phyloP scores from a whole-genome alignment of 2,113 vertebrate species.

The Bettongia penicillata region DNA sequence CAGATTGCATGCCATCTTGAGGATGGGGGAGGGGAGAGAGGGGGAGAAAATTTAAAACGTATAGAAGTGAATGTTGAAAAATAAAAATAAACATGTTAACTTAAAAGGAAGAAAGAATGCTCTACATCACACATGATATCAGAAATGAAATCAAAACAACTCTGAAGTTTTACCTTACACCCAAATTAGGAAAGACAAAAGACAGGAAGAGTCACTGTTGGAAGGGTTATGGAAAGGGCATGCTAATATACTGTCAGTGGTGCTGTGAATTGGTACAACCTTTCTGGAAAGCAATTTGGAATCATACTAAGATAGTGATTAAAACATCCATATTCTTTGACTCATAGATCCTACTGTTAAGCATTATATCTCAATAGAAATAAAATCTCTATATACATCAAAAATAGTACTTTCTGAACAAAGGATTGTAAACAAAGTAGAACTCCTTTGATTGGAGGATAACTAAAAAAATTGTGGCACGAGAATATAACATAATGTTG shows the following conservation, averaged over 20 bases:
- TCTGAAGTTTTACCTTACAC: not conserved
- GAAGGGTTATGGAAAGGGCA: not conserved
- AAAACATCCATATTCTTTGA: not conserved
- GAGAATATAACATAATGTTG: not conserved
- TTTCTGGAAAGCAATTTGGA: not conserved
- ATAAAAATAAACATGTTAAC: too few relatives aligned
- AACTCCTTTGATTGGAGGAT: not conserved
- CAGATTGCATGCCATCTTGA: too few relatives aligned
- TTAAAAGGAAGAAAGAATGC: not conserved
- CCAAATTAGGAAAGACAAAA: not conserved
- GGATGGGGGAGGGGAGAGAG: too few relatives aligned
- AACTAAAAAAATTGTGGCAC: not conserved
- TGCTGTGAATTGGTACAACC: not conserved
- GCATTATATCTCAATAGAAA: not conserved
- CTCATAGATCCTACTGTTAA: not conserved
- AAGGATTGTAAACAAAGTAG: not conserved
- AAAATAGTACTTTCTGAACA: not conserved
- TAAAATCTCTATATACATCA: not conserved
- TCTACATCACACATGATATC: not conserved
- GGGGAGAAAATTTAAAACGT: too few relatives aligned
- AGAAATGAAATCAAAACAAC: not conserved
- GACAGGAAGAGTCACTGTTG: not conserved
- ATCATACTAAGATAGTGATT: not conserved
- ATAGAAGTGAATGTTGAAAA: too few relatives aligned
- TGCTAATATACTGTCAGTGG: not conserved